Base-by-base conservation (phyloP, 2,888 invertebrate species). In the Psococerastis gibbosa region DNA sequence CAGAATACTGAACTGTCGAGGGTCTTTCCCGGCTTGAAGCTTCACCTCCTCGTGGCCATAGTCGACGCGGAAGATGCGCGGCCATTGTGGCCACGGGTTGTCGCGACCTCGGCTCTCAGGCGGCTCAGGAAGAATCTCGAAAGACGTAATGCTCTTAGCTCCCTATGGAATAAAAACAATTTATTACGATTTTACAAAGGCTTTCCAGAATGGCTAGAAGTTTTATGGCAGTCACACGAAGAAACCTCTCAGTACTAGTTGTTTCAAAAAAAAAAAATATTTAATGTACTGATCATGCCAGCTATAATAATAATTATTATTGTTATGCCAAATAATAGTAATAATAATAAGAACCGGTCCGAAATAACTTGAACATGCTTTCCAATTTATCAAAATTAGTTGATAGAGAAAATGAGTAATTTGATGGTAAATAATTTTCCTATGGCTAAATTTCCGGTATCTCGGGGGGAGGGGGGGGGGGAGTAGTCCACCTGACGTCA, bases 21-120 rank as follows among this genome's bases (percentile, higher is more conserved):
- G 98, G 64, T 98, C 97, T 32, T 76, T 73, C 9, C 92, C 94
- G 59, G 78, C 83, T 57, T 82, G 81, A n/a, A 87, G 72, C 56
- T 78, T 77, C 32, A 55, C 91, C 65, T 98, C 98, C 55, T 97
- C 95, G 56, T 98, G 97, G 0, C 98, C 98, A 58, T 98, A 98
- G 62, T 98, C 98, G 18, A 95, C 83, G 53, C 83, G 79, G 71
- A 97, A 95, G 18, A 94, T 83, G 56, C 87, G 72, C 0, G 97
- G 97, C 81, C 88, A 98, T 58, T 95, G 91, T 2, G 97, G 98
- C 98, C 98, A 98, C 0, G 97, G 97, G 64, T 98, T 98, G 60
- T 91, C 91, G 13, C 68, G 67, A 11, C 80, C 78, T 27, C 98
- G 71, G 20, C 67, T 69, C 2, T 68, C 67, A 43, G 88, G 84